These are phyloP conservation scores for Crematogaster levior DNA, from an alignment of 2,888 invertebrate genomes.

Conservation along the genomic window DNA sequence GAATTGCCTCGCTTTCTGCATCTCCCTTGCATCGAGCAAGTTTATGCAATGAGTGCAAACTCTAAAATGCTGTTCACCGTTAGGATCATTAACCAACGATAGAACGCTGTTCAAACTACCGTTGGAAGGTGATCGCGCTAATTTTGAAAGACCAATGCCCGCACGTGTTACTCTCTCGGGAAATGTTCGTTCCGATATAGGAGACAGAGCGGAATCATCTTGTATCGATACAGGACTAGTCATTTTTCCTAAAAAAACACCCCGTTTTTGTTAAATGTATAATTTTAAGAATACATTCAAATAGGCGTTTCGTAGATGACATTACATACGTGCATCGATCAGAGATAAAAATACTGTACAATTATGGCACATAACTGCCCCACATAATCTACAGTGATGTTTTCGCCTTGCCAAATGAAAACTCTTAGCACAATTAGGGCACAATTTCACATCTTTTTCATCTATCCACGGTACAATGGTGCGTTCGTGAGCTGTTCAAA, in stretches of 20 bases:
- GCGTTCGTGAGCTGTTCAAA: conserved; percentile 88
- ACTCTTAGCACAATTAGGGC: conserved; percentile 95
- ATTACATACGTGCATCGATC: conserved; percentile 90
- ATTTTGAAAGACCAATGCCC: conserved; percentile 81
- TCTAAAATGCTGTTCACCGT: conserved; percentile 88
- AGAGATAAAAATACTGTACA: conserved; percentile 95
- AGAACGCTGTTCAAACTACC: conserved; percentile 86
- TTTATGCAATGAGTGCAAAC: conserved; percentile 93
- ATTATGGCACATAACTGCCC: conserved; percentile 96
- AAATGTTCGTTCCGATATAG: conserved; percentile 78
- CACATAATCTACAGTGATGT: conserved; percentile 98
- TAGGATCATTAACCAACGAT: conserved; percentile 81
- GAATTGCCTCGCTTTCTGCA: conserved; percentile 93
- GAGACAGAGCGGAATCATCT: conserved; percentile 81
- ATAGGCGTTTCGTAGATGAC: background rate
- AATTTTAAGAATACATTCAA: background rate
- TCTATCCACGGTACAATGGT: conserved; percentile 96
- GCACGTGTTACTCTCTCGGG: conserved; percentile 80
- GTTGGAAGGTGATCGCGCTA: conserved; percentile 85
- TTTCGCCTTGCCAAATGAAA: conserved; percentile 96
- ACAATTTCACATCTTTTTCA: conserved; percentile 95
- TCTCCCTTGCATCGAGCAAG: conserved; percentile 92
- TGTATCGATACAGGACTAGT: conserved; percentile 86
- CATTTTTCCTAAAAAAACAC: conserved; percentile 86
- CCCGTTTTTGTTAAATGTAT: background rate